Base-by-base conservation (phyloP, 2,797 vertebrate species). In the Pipistrellus nathusii region DNA sequence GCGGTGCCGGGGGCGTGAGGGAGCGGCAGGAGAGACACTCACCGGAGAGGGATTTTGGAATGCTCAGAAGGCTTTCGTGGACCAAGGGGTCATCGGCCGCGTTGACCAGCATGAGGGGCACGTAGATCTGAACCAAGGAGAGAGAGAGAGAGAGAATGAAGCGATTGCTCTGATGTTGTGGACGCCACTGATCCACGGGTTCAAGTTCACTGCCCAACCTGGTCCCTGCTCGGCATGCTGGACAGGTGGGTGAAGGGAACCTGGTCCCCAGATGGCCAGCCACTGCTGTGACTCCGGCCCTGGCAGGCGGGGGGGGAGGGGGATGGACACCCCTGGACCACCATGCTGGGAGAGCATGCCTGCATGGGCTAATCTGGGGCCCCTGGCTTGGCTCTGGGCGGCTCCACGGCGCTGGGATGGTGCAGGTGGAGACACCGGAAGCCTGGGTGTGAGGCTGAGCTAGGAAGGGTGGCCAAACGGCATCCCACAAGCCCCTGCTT, bases 21-120 rank as follows among this genome's bases (percentile, higher is more conserved):
- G 75, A 11, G 3, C 8, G 12, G 30, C 2, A 1, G 69, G 53
- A 64, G 76, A 66, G 62, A 85, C 88, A 93, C 93, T 98, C 98
- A 99, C 99, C 99, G 98, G 99, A 99, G 93, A 99, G 98, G 59
- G 99, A 99, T 97, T 99, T 99, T 84, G 99, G 99, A 97, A 99
- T 99, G 91, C 98, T 99, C 57, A 99, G 98, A 94, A 99, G 98
- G 27, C 99, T 99, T 75, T 99, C 98, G 77, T 99, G 99, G 90
- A 99, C 99, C 95, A 99, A 98, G 35, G 99, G 99, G 97, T 99
- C 99, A 83, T 99, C 99, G 85, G 98, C 98, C 85, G 99, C 98
- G 97, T 99, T 99, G 78, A 99, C 99, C 94, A 99, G 98, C 97
- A 99, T 98, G 97, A 99, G 98, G 82, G 99, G 99, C 98, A 99